Evolutionary conservation across 2,888 invertebrate genomes (phyloP).

Genomic region (Tenthredo notha): DNA sequence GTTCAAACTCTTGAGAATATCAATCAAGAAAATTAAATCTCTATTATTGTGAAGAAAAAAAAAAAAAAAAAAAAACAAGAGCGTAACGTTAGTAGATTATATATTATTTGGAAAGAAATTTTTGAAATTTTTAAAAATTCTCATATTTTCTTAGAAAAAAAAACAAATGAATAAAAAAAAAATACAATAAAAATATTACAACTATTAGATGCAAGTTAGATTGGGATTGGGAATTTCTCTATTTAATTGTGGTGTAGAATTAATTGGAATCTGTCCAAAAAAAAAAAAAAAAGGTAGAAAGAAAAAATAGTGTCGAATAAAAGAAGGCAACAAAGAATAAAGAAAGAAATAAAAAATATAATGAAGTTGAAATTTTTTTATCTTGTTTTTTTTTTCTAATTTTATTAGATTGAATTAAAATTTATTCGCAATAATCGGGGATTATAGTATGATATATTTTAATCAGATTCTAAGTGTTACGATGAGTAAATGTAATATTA

Average conservation of each 20-base stretch:
- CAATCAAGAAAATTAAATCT: not conserved
- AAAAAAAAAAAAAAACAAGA: not conserved
- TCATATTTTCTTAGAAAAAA: not conserved
- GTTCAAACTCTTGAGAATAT: not conserved
- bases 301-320: not conserved
- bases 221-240: slow-evolving; percentile 2
- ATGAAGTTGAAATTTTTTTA: not conserved
- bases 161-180: not conserved
- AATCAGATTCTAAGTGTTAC: not conserved
- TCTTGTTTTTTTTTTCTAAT: not conserved
- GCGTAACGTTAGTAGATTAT: not conserved
- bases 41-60: not conserved
- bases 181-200: not conserved
- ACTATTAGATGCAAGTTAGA: not conserved
- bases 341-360: not conserved
- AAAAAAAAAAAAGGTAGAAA: not conserved
- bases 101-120: not conserved
- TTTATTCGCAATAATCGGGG: not conserved
- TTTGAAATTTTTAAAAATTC: not conserved
- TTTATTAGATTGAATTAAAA: not conserved
- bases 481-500: not conserved
- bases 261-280: not conserved
- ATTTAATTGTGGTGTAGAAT: not conserved
- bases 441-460: not conserved
- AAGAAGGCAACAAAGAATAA: not conserved